Evolutionary conservation across 2,113 vertebrate species (phyloP).

Genomic region (Crocuta crocuta): DNA sequence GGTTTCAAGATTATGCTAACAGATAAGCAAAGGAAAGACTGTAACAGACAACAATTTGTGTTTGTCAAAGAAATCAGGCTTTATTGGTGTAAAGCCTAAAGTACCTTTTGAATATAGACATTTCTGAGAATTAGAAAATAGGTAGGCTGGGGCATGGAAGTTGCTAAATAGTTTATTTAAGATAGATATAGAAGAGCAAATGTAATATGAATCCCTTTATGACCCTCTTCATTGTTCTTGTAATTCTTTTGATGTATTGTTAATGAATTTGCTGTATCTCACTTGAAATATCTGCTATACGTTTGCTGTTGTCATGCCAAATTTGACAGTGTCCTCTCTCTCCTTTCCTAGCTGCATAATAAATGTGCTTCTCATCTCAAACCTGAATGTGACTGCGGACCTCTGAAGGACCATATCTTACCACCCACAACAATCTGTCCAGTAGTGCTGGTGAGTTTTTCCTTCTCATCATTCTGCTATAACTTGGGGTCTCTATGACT

Average conservation of each 20-base stretch:
- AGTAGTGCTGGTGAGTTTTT: constrained; percentile 93
- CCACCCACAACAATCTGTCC: constrained; percentile 96
- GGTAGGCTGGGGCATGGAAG: not conserved
- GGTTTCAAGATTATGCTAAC: constrained; percentile 50
- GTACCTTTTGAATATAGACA: not conserved
- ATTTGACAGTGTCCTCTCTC: constrained; percentile 73
- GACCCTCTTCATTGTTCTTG: constrained; percentile 21
- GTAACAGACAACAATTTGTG: not conserved
- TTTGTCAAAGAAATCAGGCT: not conserved
- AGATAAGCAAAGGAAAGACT: not conserved
- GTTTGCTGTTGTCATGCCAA: not conserved
- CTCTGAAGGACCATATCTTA: constrained; percentile 96
- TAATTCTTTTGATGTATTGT: constrained; percentile 24
- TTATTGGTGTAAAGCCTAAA: not conserved
- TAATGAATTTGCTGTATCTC: not conserved
- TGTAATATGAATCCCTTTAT: not conserved
- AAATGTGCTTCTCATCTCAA: constrained; percentile 98
- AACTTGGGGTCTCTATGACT: not conserved
- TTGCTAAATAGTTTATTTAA: not conserved
- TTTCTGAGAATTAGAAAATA: constrained; percentile 17
- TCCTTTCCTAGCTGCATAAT: constrained; percentile 92
- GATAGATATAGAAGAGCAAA: not conserved
- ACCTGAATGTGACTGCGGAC: constrained; percentile 96
- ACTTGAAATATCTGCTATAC: not conserved
- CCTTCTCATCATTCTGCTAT: not conserved